Conservation (phyloP, 2,888 invertebrate genomes). For the Pyrrhosoma nymphula region DNA sequence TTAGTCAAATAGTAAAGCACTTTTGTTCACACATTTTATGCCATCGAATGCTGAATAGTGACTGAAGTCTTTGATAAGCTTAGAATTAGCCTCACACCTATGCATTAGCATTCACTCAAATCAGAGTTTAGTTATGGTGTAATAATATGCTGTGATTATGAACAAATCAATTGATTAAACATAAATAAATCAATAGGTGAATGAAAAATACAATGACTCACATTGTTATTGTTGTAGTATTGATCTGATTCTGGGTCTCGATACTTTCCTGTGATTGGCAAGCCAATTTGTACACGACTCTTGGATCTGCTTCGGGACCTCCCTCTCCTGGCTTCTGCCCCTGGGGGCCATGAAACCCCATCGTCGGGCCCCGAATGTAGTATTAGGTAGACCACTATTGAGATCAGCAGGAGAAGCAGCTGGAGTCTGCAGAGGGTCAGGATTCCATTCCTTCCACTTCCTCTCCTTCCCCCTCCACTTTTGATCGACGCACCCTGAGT, state of each 20-base stretch:
- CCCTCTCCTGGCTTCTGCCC: slow-evolving; percentile 83
- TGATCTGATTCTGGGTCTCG: slow-evolving; percentile 94
- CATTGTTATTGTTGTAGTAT: slow-evolving; percentile 93
- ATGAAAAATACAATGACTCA: slow-evolving; percentile 78
- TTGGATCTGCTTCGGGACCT: slow-evolving; percentile 87
- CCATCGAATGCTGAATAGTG: too few relatives aligned
- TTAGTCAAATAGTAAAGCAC: too few relatives aligned
- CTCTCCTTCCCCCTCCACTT: slow-evolving; percentile 59
- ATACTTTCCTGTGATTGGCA: slow-evolving; percentile 93
- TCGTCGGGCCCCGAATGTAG: background rate
- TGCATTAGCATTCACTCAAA: too few relatives aligned
- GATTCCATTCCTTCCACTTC: slow-evolving; percentile 39
- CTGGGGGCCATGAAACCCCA: slow-evolving; percentile 73
- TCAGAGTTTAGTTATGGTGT: too few relatives aligned
- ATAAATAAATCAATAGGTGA: background rate
- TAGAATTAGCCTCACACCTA: too few relatives aligned
- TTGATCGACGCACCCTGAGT: slow-evolving; percentile 31
- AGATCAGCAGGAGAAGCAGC: slow-evolving; percentile 53
- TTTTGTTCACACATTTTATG: too few relatives aligned
- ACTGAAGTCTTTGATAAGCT: too few relatives aligned
- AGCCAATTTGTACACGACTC: slow-evolving; percentile 91
- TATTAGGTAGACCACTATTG: slow-evolving; percentile 56
- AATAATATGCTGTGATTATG: background rate
- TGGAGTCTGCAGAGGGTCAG: slow-evolving; percentile 44
- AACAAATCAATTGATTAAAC: background rate